Conservation (phyloP, 2,797 vertebrate genomes). For the Miichthys miiuy region DNA sequence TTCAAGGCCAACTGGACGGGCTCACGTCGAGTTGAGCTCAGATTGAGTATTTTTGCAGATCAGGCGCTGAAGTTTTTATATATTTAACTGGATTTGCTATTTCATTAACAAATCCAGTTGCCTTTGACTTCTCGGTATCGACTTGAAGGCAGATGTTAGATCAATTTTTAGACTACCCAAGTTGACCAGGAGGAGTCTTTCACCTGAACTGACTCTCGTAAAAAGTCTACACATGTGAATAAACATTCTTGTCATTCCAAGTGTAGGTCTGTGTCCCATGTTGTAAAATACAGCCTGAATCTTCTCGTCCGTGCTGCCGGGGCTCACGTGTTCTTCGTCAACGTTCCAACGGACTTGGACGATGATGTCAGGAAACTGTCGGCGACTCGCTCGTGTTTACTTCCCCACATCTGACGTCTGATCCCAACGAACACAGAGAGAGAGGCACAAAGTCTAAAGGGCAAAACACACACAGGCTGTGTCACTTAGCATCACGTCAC, state of each 20-base stretch:
- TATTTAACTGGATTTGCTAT: neutral
- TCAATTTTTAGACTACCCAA: neutral
- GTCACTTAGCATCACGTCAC: conserved; percentile 36
- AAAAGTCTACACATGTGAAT: neutral
- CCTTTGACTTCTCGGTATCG: neutral
- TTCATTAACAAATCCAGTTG: neutral
- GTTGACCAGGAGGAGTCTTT: neutral
- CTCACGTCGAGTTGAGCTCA: neutral
- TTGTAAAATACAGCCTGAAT: neutral
- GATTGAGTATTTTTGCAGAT: conserved; percentile 7
- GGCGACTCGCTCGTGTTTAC: neutral
- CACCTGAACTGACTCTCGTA: neutral
- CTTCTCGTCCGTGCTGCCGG: neutral
- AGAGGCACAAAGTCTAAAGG: conserved; percentile 10
- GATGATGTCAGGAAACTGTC: conserved; percentile 5
- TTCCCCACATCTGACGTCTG: neutral
- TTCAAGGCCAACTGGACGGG: conserved; percentile 1
- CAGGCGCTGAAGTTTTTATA: neutral
- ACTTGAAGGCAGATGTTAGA: neutral
- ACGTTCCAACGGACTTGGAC: neutral
- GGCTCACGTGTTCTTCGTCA: too few relatives aligned
- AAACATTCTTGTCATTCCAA: neutral
- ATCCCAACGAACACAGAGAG: neutral
- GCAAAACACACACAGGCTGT: conserved; percentile 3
- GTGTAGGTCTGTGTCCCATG: neutral